phyloP scores from a whole-genome alignment of 2,113 vertebrate species.

The Triplophysa siluroides region DNA sequence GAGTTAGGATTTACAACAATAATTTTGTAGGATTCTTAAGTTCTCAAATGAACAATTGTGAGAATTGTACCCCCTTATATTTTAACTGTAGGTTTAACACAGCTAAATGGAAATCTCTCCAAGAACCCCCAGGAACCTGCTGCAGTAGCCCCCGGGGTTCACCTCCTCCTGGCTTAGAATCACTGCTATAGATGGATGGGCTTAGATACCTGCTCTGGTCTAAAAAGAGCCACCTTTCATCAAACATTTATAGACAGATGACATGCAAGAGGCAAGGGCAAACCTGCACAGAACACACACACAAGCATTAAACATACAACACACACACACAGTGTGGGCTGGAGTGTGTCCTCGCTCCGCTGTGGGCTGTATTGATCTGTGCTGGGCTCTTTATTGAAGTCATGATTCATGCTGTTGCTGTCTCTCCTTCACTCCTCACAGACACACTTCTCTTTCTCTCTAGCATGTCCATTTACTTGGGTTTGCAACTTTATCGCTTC shows the following conservation, averaged over 20 bases:
- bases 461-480: slow-evolving; percentile 61
- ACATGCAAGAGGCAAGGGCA: slow-evolving; percentile 36
- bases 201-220: slow-evolving; percentile 44
- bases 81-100: too few relatives aligned
- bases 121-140: background rate
- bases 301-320: slow-evolving; percentile 42
- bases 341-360: slow-evolving; percentile 56
- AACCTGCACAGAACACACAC: slow-evolving; percentile 17
- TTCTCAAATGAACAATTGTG: too few relatives aligned
- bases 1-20: background rate
- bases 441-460: slow-evolving; percentile 42
- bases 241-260: slow-evolving; percentile 54
- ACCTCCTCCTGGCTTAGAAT: background rate
- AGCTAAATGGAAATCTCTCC: too few relatives aligned
- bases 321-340: slow-evolving; percentile 35
- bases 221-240: slow-evolving; percentile 49
- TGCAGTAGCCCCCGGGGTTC: slow-evolving; percentile 1
- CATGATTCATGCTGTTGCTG: slow-evolving; percentile 76
- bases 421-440: slow-evolving; percentile 51
- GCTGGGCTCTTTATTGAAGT: slow-evolving; percentile 74
- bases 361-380: slow-evolving; percentile 75
- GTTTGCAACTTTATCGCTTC: slow-evolving; percentile 38
- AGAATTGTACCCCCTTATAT: too few relatives aligned
- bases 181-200: slow-evolving; percentile 45
- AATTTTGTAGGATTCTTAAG: too few relatives aligned